Evolutionary conservation across 1,140 invertebrate species (phyloP).

Genomic region (Asbolus verrucosus): DNA sequence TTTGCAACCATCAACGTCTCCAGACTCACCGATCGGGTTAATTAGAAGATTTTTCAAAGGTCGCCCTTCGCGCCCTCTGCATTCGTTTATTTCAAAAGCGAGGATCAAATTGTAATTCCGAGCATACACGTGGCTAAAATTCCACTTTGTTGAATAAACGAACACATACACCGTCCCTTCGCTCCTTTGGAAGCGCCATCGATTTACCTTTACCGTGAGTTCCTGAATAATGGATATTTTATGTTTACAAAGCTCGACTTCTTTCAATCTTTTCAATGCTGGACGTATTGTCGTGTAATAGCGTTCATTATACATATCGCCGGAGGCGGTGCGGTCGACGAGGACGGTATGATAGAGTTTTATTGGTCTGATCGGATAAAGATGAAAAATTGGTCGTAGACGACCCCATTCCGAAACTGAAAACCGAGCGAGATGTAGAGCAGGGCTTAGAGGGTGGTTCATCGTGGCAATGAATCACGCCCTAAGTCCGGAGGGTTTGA

Average conservation of each 20-base stretch:
- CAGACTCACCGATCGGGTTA: too few relatives aligned
- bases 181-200: slow-evolving; percentile 24
- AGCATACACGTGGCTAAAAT: slow-evolving; percentile 18
- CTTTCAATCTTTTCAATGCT: slow-evolving; percentile 29
- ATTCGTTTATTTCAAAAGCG: slow-evolving; percentile 17
- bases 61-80: background rate
- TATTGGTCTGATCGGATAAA: too few relatives aligned
- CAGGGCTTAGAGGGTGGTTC: too few relatives aligned
- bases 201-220: slow-evolving; percentile 30
- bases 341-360: too few relatives aligned
- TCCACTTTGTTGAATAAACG: background rate
- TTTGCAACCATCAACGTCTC: too few relatives aligned
- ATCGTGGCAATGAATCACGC: too few relatives aligned
- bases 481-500: too few relatives aligned
- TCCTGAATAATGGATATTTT: slow-evolving; percentile 42
- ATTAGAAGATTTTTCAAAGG: too few relatives aligned
- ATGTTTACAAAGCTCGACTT: slow-evolving; percentile 38
- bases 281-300: slow-evolving; percentile 33
- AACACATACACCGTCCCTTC: too few relatives aligned
- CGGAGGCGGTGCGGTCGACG: background rate
- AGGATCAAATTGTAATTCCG: slow-evolving; percentile 3
- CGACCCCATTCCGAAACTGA: too few relatives aligned
- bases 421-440: too few relatives aligned
- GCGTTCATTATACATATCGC: background rate
- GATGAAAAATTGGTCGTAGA: too few relatives aligned